phyloP scores from a whole-genome alignment of 2,797 vertebrate species.

The Microcaecilia unicolor region DNA sequence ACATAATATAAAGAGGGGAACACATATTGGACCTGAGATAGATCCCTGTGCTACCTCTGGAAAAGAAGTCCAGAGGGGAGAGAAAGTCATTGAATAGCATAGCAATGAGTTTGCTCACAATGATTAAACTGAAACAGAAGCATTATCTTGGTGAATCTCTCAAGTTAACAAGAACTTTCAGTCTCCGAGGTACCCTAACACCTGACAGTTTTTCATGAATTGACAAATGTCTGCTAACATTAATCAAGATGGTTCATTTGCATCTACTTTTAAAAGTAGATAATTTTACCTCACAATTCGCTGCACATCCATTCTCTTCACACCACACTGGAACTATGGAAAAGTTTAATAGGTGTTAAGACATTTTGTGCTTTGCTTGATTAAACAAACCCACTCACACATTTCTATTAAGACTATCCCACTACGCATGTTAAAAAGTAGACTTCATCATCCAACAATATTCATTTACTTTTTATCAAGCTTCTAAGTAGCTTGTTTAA shows the following conservation, averaged over 20 bases:
- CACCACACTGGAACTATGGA: background rate
- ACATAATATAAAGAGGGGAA: conserved; percentile 10
- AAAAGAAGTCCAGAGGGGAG: no score
- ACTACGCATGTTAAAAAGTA: no score
- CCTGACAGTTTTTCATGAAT: background rate
- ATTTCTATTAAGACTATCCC: background rate
- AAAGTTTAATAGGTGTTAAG: background rate
- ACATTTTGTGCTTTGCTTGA: background rate
- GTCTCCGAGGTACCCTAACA: no score
- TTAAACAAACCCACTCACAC: conserved; percentile 7
- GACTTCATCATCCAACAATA: no score
- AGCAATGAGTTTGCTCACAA: no score
- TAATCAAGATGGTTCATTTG: background rate
- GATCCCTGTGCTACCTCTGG: background rate
- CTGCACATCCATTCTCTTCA: background rate
- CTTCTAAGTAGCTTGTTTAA: no score
- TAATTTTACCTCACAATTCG: background rate
- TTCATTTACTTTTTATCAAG: background rate
- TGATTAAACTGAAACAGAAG: no score
- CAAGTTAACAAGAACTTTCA: no score
- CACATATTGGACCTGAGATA: conserved; percentile 11
- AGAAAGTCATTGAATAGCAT: no score
- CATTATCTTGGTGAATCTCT: no score
- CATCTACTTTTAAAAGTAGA: background rate
- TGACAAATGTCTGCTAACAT: background rate